Evolutionary conservation across 2,797 vertebrate genomes (phyloP).

Genomic region (Rhabdophis nuchalis): DNA sequence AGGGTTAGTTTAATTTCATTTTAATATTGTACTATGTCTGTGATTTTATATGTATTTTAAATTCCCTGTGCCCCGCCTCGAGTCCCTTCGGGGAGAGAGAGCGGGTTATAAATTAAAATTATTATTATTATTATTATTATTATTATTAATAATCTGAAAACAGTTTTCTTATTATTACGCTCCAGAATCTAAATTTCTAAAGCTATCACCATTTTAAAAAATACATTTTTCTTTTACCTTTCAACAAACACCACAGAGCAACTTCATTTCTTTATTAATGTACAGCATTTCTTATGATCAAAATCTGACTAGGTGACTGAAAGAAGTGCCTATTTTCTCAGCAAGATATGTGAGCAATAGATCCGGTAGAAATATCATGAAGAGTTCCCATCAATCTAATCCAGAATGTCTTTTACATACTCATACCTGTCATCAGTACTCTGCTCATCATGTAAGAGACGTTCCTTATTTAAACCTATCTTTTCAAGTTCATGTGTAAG

Average conservation of each 20-base stretch:
- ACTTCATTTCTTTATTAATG: not conserved
- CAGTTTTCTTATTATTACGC: not conserved
- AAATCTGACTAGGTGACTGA: not conserved
- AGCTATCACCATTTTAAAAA: not conserved
- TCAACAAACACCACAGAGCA: not conserved
- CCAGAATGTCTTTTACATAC: not conserved
- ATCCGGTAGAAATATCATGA: not conserved
- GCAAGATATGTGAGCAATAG: not conserved
- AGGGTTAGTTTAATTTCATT: too few species aligned
- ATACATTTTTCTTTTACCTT: not conserved
- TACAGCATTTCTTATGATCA: not conserved
- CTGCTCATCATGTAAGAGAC: slow-evolving; percentile 88
- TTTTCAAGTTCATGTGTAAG: slow-evolving; percentile 96
- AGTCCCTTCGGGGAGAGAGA: too few species aligned
- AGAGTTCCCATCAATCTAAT: not conserved
- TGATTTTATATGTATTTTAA: too few species aligned
- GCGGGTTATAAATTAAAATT: too few species aligned
- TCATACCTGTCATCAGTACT: slow-evolving; percentile 88
- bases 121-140: too few species aligned
- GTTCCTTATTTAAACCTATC: slow-evolving; percentile 94
- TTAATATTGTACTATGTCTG: too few species aligned
- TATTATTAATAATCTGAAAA: not conserved
- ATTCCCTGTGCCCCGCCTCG: too few species aligned
- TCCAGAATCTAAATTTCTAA: not conserved
- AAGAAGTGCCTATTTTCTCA: not conserved